phyloP scores from a whole-genome alignment of 2,113 vertebrate species.

The Eleginops maclovinus region DNA sequence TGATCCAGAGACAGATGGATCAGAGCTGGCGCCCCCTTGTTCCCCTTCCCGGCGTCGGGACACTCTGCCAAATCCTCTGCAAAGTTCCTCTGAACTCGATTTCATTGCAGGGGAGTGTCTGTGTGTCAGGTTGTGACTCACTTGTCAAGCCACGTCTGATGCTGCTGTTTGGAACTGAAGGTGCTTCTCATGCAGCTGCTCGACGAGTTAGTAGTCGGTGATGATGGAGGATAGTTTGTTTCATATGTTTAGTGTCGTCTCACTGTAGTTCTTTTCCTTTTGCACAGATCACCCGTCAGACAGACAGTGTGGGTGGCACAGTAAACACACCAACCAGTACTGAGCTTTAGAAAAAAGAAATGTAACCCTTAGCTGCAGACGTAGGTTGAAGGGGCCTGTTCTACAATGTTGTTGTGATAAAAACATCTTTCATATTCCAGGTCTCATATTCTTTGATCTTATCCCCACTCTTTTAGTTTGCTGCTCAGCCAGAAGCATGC shows the following conservation, averaged over 20 bases:
- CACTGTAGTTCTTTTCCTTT: conserved; percentile 1
- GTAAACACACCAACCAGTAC: neutral
- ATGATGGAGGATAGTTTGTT: conserved; percentile 5
- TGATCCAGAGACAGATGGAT: conserved; percentile 64
- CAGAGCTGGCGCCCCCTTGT: conserved; percentile 23
- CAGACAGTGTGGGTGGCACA: neutral
- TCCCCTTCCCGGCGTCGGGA: conserved; percentile 27
- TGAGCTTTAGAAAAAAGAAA: neutral
- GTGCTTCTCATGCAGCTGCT: conserved; percentile 3
- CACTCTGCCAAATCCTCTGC: conserved; percentile 37
- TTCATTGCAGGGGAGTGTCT: conserved; percentile 15
- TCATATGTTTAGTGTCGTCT: neutral
- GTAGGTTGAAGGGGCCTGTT: neutral
- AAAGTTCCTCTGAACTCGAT: conserved; percentile 50
- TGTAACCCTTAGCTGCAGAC: neutral
- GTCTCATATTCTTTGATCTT: neutral
- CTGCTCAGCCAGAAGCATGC: no score
- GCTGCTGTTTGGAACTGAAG: conserved; percentile 12
- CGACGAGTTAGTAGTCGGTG: conserved; percentile 26
- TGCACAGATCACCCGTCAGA: neutral
- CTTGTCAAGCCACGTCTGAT: conserved; percentile 8
- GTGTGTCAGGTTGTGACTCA: conserved; percentile 27
- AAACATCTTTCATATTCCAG: neutral
- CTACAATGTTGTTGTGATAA: no score
- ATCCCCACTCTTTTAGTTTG: neutral